Conservation (phyloP, 2,113 vertebrate species). For the Ptychochromis oligacanthus region DNA sequence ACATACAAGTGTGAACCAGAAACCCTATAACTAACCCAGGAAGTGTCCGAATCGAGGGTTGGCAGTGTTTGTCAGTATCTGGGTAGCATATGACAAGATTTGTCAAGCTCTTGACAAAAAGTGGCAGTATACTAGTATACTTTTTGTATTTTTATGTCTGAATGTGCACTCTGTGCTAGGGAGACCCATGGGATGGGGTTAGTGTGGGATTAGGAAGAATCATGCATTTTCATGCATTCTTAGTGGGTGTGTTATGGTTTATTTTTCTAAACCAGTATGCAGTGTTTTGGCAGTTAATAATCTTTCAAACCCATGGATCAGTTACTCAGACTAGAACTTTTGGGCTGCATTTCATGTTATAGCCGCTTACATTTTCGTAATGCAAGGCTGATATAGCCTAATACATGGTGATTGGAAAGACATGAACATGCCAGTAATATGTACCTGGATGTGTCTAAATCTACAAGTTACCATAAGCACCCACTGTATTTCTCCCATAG, state of each 20-base stretch:
- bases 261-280: background rate
- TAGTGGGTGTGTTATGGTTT: background rate
- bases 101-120: background rate
- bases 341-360: background rate
- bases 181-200: background rate
- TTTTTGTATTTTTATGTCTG: background rate
- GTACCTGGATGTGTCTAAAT: background rate
- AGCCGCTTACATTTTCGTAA: background rate
- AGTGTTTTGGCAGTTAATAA: background rate
- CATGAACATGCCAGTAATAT: background rate
- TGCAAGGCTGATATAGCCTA: background rate
- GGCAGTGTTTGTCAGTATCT: background rate
- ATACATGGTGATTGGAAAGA: background rate
- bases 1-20: constrained; percentile 30
- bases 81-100: background rate
- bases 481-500: background rate
- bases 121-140: background rate
- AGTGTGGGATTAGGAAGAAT: constrained; percentile 5
- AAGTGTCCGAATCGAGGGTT: constrained; percentile 5
- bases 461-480: too few relatives aligned
- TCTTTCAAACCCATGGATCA: background rate
- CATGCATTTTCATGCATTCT: background rate
- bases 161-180: background rate
- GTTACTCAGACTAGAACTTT: background rate
- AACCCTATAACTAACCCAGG: background rate